Evolutionary conservation across 2,113 vertebrate genomes (phyloP).

Genomic region (Vulpes lagopus): DNA sequence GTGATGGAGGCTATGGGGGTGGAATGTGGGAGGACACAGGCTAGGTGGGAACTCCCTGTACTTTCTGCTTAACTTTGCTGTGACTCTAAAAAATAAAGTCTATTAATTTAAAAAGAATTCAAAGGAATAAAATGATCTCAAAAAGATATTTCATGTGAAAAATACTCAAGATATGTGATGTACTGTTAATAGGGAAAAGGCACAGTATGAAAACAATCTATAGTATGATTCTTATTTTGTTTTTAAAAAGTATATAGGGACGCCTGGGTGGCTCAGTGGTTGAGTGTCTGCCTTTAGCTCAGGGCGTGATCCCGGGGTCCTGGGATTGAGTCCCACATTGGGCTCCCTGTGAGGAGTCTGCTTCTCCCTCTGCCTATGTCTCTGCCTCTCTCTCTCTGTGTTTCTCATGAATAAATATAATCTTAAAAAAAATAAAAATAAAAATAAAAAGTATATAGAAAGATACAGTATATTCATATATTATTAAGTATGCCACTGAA

Average conservation of each 20-base stretch:
- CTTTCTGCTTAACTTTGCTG: not conserved
- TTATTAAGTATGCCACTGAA: not conserved
- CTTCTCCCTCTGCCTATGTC: too few species aligned
- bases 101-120: not conserved
- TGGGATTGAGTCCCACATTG: too few species aligned
- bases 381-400: too few species aligned
- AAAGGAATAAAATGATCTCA: not conserved
- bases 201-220: not conserved
- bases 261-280: too few species aligned
- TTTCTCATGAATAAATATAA: too few species aligned
- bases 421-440: too few species aligned
- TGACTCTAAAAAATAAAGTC: not conserved
- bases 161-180: not conserved
- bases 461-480: not conserved
- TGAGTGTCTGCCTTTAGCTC: too few species aligned
- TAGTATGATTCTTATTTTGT: not conserved
- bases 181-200: not conserved
- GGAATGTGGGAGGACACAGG: accelerated
- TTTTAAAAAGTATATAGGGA: not conserved
- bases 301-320: too few species aligned
- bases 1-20: not conserved
- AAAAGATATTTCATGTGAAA: not conserved
- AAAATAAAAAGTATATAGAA: not conserved
- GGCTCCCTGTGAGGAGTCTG: too few species aligned
- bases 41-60: not conserved